A percentile compares a stretch with the other conserved stretches of the same genome.
These are phyloP conservation scores for Anguilla rostrata DNA, from an alignment of 2,113 vertebrate genomes.

Conservation along the genomic window DNA sequence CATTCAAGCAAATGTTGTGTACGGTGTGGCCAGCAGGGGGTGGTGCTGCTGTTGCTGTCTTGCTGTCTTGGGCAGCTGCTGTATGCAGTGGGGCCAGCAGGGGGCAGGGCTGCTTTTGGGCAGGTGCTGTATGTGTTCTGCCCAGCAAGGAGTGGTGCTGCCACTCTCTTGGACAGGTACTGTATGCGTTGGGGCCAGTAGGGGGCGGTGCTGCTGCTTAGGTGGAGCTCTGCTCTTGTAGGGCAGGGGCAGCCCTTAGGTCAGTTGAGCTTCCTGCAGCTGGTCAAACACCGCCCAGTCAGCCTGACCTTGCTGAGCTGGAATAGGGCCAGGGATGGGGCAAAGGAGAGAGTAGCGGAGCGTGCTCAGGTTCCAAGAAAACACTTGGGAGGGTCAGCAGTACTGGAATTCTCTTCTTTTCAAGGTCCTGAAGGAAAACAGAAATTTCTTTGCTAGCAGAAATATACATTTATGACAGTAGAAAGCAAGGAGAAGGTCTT, in stretches of 20 bases:
- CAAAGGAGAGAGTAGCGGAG: constrained; percentile 30
- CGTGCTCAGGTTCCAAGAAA: neutral
- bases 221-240: constrained; percentile 35
- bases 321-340: constrained; percentile 18
- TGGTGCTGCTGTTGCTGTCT: constrained; percentile 56
- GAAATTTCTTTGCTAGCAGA: neutral
- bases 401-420: constrained; percentile 1
- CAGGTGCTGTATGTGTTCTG: neutral
- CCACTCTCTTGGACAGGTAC: constrained; percentile 20
- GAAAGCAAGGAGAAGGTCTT: neutral
- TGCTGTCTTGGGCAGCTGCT: constrained; percentile 18
- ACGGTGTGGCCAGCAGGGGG: too few relatives aligned
- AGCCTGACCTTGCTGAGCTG: neutral
- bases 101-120: constrained; percentile 61
- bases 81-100: constrained; percentile 54
- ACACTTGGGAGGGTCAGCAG: constrained; percentile 26
- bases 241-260: neutral
- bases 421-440: neutral
- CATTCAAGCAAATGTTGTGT: neutral
- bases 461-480: constrained; percentile 10
- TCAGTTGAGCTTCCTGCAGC: constrained; percentile 19
- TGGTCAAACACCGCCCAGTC: constrained; percentile 7
- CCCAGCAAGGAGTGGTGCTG: constrained; percentile 67
- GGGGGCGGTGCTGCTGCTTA: constrained; percentile 64
- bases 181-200: constrained; percentile 51